Evolutionary conservation across 2,113 vertebrate genomes (phyloP).

Genomic region (Brienomyrus brachyistius): DNA sequence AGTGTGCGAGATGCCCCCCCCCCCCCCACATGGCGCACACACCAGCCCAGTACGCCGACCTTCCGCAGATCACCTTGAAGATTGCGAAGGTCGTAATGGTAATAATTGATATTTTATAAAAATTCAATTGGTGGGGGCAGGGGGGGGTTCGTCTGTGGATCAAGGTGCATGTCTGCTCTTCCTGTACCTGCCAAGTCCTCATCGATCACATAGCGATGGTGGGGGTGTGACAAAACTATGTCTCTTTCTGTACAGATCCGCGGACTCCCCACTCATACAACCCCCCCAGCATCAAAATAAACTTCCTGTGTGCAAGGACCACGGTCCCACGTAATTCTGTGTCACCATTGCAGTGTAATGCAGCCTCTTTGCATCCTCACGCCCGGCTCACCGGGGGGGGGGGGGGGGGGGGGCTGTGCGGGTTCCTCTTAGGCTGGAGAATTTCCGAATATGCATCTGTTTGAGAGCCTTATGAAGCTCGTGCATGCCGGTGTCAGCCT

Average conservation of each 20-base stretch:
- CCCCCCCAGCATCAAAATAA: neutral
- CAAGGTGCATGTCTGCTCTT: neutral
- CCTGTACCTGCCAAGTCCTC: neutral
- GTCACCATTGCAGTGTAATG: neutral
- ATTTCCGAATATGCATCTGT: constrained; percentile 58
- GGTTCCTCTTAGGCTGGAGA: constrained; percentile 56
- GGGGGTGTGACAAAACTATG: neutral
- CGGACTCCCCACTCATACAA: neutral
- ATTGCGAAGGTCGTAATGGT: neutral
- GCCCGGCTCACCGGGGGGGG: constrained; percentile 47
- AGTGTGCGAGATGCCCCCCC: neutral
- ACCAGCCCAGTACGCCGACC: neutral
- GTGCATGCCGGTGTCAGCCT: constrained; percentile 65
- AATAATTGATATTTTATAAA: neutral
- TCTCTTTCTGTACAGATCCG: neutral
- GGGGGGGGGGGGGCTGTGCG: neutral
- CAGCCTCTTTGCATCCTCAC: constrained; percentile 39
- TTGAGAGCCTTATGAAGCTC: constrained; percentile 66
- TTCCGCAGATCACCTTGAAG: neutral
- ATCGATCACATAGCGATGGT: neutral
- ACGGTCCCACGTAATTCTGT: neutral
- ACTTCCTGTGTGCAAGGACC: neutral
- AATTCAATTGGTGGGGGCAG: neutral
- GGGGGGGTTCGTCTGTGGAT: no score
- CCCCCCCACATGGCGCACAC: neutral